phyloP scores from a whole-genome alignment of 2,113 vertebrate species.

The Daboia siamensis region DNA sequence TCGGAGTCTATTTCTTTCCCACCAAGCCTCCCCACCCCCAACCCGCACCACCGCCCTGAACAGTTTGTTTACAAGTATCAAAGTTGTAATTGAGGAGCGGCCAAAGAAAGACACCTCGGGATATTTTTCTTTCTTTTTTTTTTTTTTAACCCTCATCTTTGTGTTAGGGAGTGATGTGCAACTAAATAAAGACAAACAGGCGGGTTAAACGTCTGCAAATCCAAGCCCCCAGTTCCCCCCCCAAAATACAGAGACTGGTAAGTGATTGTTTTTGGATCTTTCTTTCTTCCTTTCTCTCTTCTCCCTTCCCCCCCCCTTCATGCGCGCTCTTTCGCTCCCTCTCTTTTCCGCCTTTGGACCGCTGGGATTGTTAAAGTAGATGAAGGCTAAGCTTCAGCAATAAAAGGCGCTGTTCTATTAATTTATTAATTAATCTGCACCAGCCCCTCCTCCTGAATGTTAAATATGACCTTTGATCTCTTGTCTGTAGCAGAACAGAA shows the following conservation, averaged over 20 bases:
- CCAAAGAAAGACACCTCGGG: constrained; percentile 72
- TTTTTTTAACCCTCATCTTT: constrained; percentile 63
- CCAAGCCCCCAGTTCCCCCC: constrained; percentile 71
- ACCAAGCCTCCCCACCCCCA: constrained; percentile 33
- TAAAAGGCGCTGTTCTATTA: constrained; percentile 72
- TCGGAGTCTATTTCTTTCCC: constrained; percentile 59
- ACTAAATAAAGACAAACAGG: constrained; percentile 83
- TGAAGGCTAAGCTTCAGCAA: constrained; percentile 69
- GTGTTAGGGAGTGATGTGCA: constrained; percentile 84
- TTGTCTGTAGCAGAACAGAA: constrained; percentile 77
- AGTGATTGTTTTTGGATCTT: constrained; percentile 78
- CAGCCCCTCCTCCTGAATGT: constrained; percentile 81
- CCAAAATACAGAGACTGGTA: constrained; percentile 86
- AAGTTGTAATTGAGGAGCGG: constrained; percentile 74
- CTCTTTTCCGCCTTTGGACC: constrained; percentile 44
- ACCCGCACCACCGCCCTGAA: constrained; percentile 42
- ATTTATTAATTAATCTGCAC: constrained; percentile 81
- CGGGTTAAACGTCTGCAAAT: constrained; percentile 82
- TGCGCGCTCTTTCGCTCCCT: constrained; percentile 26
- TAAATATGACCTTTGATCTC: constrained; percentile 92
- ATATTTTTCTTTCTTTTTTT: constrained; percentile 57
- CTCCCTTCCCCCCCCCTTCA: neutral
- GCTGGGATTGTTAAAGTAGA: constrained; percentile 72
- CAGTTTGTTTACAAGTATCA: constrained; percentile 76
- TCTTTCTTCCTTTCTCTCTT: neutral